A percentile compares a stretch with the other conserved stretches of the same genome.
Evolutionary conservation across 2,888 invertebrate species (phyloP).

Genomic region (Lamellibrachia satsuma): DNA sequence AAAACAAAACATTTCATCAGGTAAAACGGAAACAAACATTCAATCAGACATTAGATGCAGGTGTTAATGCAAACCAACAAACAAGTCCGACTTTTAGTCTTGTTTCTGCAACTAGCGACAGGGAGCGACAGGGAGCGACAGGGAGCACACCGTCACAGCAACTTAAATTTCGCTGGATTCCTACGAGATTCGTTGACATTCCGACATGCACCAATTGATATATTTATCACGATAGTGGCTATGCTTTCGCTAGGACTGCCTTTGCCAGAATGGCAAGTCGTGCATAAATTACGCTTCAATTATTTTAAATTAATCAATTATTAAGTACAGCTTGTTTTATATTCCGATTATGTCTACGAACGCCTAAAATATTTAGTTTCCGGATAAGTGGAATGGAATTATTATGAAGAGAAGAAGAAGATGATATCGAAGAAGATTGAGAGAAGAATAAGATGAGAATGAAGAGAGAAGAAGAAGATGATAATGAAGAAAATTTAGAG

Average conservation of each 20-base stretch:
- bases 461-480: not conserved
- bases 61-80: not conserved
- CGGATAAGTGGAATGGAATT: not conserved
- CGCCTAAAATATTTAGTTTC: too few relatives aligned
- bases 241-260: not conserved
- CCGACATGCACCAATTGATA: constrained; percentile 2
- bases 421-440: not conserved
- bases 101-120: not conserved
- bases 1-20: not conserved
- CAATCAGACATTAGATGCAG: not conserved
- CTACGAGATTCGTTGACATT: not conserved
- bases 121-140: not conserved
- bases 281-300: too few relatives aligned
- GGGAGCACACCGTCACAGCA: constrained; percentile 39
- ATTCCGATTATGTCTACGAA: too few relatives aligned
- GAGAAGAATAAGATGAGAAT: not conserved
- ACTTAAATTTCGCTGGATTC: constrained; percentile 38
- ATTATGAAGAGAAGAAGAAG: not conserved
- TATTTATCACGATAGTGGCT: not conserved
- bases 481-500: not conserved
- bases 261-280: too few relatives aligned
- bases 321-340: not conserved
- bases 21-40: not conserved
- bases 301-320: not conserved
- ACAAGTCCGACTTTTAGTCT: not conserved